phyloP scores from a whole-genome alignment of 2,113 vertebrate species.

The Acanthisitta chloris region DNA sequence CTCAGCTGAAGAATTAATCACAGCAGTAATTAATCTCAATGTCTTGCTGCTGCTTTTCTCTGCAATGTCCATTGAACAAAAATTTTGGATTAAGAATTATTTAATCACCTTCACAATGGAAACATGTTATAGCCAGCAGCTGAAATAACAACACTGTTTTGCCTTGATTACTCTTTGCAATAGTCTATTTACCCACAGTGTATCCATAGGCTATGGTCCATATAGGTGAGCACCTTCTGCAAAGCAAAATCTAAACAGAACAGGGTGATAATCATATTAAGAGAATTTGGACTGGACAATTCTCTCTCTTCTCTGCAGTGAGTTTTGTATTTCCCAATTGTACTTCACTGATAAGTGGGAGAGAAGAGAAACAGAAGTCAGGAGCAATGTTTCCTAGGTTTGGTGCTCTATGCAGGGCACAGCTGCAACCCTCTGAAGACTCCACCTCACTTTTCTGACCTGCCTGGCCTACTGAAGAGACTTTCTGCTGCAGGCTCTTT shows the following conservation, averaged over 20 bases:
- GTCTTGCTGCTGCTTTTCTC: not conserved
- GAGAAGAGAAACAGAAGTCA: not conserved
- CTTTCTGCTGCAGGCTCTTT: not conserved
- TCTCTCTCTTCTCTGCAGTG: not conserved
- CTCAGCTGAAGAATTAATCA: not conserved
- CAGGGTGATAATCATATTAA: no score
- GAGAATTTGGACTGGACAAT: not conserved
- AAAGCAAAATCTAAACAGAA: not conserved
- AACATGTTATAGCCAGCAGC: not conserved
- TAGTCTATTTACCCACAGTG: not conserved
- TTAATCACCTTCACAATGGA: not conserved
- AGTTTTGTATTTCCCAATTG: not conserved
- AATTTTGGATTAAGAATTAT: not conserved
- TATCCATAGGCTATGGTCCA: not conserved
- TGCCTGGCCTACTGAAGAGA: not conserved
- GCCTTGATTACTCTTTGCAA: not conserved
- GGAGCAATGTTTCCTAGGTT: rapidly evolving
- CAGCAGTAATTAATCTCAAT: no score
- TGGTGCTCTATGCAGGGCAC: not conserved
- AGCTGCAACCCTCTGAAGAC: not conserved
- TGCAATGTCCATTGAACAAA: not conserved
- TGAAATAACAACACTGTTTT: not conserved
- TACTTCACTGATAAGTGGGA: not conserved
- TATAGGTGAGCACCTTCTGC: not conserved
- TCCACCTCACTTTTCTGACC: not conserved